Base-by-base conservation (phyloP, 2,113 vertebrate species). In the Siniperca knerii region DNA sequence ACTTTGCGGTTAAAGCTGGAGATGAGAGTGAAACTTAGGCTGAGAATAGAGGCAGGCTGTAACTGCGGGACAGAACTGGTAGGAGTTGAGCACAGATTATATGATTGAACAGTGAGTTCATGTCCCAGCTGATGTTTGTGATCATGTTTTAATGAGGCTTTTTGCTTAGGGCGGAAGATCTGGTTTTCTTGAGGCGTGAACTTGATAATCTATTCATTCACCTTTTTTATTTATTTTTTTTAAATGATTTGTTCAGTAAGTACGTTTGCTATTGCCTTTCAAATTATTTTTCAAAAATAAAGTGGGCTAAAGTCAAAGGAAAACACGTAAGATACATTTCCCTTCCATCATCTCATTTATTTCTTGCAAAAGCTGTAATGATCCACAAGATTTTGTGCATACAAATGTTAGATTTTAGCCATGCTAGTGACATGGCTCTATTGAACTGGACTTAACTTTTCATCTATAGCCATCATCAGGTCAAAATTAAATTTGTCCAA, bases 1-100 rank as follows among this genome's bases (percentile, higher is more conserved):
- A 11, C 60, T 80, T 60, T 84, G 70, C 2, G 7, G 33, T 78
- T n/a, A 21, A 37, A 81, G 82, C 52, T 74, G 20, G 8, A 33
- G 77, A 69, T 68, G 73, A 68, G 52, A 42, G 46, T 20, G 50
- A 37, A 66, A n/a, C 29, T 3, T 8, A 11, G 42, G 71, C 6
- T 4, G n/a, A 74, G 62, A 82, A 71, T 61, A 67, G 23, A 65
- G 64, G 25, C 54, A 8, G 20, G 25, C n/a, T 37, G 71, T 68
- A 3, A 77, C 65, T 40, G 55, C 11, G 4, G 20, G 70, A 15
- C 44, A 15, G 42, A 70, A 46, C 4, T 37, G 18, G 29, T 44
- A 21, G 52, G 46, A 44, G 48, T 3, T 42, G 35, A 42, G 20
- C 4, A 69, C 1, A 25, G 15, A 9, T 35, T 50, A 46, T 8